Percentiles rank a stretch among this genome's conserved stretches.
Evolutionary conservation across 1,140 invertebrate species (phyloP).

Genomic region (Caligus rogercresseyi): DNA sequence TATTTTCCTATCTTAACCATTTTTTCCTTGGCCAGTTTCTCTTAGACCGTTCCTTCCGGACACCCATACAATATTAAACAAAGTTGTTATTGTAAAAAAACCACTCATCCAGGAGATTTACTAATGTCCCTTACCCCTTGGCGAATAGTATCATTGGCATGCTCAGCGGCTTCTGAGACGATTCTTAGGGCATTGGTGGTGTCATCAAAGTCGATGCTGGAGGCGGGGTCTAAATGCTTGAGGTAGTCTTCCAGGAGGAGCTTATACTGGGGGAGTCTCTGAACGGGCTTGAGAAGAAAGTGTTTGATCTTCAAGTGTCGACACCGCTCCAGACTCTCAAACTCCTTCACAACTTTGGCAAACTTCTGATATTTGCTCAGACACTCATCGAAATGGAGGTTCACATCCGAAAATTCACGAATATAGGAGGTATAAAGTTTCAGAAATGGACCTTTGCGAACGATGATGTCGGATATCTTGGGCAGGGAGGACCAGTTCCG

Average conservation of each 20-base stretch:
- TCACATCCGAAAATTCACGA: slow-evolving; percentile 45
- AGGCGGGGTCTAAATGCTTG: slow-evolving; percentile 37
- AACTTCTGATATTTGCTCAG: slow-evolving; percentile 42
- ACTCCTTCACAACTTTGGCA: slow-evolving; percentile 40
- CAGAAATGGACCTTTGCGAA: slow-evolving; percentile 52
- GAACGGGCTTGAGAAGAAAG: slow-evolving; percentile 57
- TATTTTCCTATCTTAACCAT: too few species aligned
- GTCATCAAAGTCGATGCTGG: slow-evolving; percentile 42
- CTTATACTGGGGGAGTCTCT: slow-evolving; percentile 49
- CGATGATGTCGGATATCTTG: slow-evolving; percentile 52
- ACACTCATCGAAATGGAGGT: slow-evolving; percentile 40
- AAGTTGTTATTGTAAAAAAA: too few species aligned
- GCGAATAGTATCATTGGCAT: slow-evolving; percentile 51
- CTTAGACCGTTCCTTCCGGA: too few species aligned
- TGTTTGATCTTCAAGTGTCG: slow-evolving; percentile 44
- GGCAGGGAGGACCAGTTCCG: slow-evolving; percentile 39
- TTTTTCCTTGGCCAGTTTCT: too few species aligned
- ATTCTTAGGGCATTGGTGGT: slow-evolving; percentile 45
- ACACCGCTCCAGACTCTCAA: slow-evolving; percentile 45
- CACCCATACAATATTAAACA: too few species aligned
- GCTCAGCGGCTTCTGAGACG: slow-evolving; percentile 51
- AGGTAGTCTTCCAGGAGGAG: slow-evolving; percentile 47
- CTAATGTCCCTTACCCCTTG: slow-evolving; percentile 40
- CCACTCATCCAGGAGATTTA: too few species aligned
- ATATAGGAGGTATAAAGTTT: slow-evolving; percentile 55